A percentile compares a stretch with the other conserved stretches of the same genome.
Conservation (phyloP, 2,797 vertebrate species). For the Malurus splendens region DNA sequence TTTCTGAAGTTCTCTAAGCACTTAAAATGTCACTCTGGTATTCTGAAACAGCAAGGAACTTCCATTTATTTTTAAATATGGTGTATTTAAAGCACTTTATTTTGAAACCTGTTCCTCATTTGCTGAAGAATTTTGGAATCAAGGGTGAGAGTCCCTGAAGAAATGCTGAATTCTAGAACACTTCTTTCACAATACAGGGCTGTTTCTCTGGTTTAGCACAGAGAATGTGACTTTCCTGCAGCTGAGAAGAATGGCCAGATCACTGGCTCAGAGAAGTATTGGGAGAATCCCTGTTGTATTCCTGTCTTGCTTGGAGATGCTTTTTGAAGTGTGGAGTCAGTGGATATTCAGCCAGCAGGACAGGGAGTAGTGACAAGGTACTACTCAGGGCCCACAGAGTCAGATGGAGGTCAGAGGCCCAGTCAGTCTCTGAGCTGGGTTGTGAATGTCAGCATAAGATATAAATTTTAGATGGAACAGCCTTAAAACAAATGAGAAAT, state of each 20-base stretch:
- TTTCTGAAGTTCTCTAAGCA: neutral
- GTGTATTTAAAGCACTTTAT: neutral
- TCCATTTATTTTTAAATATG: neutral
- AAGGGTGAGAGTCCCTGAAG: neutral
- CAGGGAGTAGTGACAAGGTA: neutral
- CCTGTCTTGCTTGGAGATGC: neutral
- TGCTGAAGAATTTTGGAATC: neutral
- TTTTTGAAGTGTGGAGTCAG: neutral
- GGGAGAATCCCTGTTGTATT: neutral
- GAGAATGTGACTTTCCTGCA: neutral
- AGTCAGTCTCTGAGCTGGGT: neutral
- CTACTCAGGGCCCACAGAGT: neutral
- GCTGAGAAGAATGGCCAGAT: neutral
- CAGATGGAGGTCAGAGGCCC: neutral
- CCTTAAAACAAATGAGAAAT: neutral
- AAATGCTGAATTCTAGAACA: neutral
- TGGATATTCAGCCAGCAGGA: neutral
- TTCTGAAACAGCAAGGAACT: neutral
- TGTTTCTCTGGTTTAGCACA: neutral
- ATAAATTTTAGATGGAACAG: neutral
- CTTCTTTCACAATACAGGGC: neutral
- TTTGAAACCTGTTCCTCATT: neutral
- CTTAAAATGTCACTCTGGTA: neutral
- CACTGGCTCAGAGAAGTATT: neutral
- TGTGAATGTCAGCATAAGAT: neutral